Evolutionary conservation across 2,113 vertebrate species (phyloP), one percentile per base, ranked within the genome.

Genomic region (Podarcis muralis): DNA sequence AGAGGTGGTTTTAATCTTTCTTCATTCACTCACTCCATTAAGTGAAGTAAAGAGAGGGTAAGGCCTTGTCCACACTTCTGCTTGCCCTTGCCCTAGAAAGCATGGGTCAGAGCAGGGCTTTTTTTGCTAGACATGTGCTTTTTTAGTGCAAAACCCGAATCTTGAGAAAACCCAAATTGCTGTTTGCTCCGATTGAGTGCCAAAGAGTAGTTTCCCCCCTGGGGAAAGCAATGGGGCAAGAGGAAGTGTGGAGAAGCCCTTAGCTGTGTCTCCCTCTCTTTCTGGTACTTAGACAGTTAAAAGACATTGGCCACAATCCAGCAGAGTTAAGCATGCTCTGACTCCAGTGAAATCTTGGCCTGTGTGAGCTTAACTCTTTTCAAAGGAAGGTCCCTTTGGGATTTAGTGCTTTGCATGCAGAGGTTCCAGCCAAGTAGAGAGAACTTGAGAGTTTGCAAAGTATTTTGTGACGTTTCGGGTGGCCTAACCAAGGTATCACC

Each of bases 311-410:
- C 57, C 27, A 53, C 7, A 83, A 32, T 53, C 22, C 59, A 37
- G 25, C 11, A 53, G 59, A 84, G 18, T 12, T 53, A 81, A 30
- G 3, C 68, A 37, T 71, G 15, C 53, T 57, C 18, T 66, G 22
- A 69, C 13, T 32, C 78, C 16, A 53, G 23, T 43, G n/a, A 32
- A 16, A 72, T 25, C 27, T 79, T 79, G 72, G 5, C n/a, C 83
- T 75, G 15, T 32, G 23, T 15, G 9, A 27, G 3, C 4, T 57
- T 88, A 12, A 65, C 16, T 88, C 37, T 88, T 84, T 83, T n/a
- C 37, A 83, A 83, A 90, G 71, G 83, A 53, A 48, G 66, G 79
- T 57, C 68, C n/a, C 62, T 22, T 68, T 80, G 84, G 87, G 69
- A 43, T 88, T 30, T 86, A 84, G 43, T 88, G 71, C 80, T 3